Evolutionary conservation across 2,888 invertebrate genomes (phyloP), one percentile per base, ranked within the genome.

Genomic region (Synanthedon tipuliformis): DNA sequence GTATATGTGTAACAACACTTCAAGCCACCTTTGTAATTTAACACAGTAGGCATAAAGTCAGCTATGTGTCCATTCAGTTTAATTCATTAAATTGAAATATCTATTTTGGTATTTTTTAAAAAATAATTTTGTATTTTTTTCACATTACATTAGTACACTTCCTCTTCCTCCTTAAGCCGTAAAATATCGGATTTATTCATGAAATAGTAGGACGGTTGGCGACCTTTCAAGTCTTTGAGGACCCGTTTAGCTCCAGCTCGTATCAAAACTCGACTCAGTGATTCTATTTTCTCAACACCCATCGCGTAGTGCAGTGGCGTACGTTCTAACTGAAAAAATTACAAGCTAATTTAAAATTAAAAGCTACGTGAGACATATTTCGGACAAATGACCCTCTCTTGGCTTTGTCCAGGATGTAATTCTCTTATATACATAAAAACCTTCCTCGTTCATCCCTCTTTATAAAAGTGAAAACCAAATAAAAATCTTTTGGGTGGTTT

Each of bases 181-280:
- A 93, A 81, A 66, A 97, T 95, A 61, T 96, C 96, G 0, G 95
- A 93, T 76, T 95, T 95, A 76, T 96, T 95, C 91, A 96, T 94
- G 73, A 95, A 96, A 80, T 96, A 97, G 79, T 95, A 96, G 41
- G 94, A 94, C 1, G 96, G 95, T 68, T 95, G 95, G 50, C 96
- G 90, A 54, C 95, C 95, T 82, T 94, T 95, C 69, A 96, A 88
- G 82, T 97, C 96, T 75, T 96, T 95, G 3, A 92, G 88, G 1
- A 94, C 92, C 56, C 96, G 89, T 71, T 93, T 93, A 48, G 96
- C 94, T 40, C 96, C 96, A 10, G 94, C 92, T 66, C 93, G 90
- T 52, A 95, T 94, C 34, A 97, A 87, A 52, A 95, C 90, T 58
- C 92, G 89, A 68, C 95, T 95, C 50, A 96, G 83, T 10, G 91